These are phyloP conservation scores for Griposia aprilina DNA, from an alignment of 2,888 invertebrate species.

Conservation along the genomic window DNA sequence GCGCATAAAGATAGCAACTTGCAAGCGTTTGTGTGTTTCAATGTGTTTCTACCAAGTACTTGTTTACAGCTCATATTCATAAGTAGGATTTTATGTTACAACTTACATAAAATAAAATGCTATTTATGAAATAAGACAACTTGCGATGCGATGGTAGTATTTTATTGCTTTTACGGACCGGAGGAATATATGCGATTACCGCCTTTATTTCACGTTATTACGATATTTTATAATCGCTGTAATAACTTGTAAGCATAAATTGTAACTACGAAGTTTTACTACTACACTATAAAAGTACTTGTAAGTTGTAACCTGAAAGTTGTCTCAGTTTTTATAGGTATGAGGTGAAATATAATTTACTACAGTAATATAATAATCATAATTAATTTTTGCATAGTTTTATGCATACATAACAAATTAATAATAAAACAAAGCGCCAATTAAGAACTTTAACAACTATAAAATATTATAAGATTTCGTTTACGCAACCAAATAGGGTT, in stretches of 20 bases:
- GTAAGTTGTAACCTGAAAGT: conserved; percentile 10
- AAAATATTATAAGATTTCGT: neutral
- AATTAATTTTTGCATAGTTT: conserved; percentile 3
- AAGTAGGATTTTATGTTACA: conserved; percentile 71
- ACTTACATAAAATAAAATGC: conserved; percentile 71
- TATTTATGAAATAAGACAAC: conserved; percentile 74
- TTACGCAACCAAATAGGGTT: neutral
- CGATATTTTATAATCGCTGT: conserved; percentile 65
- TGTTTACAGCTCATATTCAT: conserved; percentile 64
- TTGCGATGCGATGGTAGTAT: conserved; percentile 72
- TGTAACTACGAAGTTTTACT: conserved; percentile 68
- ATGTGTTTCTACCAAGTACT: conserved; percentile 43
- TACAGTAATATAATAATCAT: neutral
- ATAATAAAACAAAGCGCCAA: conserved; percentile 3
- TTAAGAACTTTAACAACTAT: neutral
- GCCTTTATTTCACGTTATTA: conserved; percentile 48
- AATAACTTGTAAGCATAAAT: conserved; percentile 69
- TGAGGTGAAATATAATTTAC: conserved; percentile 36
- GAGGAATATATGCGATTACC: conserved; percentile 59
- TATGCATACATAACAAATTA: neutral
- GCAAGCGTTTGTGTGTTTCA: conserved; percentile 54
- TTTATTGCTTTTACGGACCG: conserved; percentile 67
- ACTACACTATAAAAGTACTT: conserved; percentile 34
- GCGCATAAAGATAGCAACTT: conserved; percentile 29
- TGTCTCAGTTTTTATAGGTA: conserved; percentile 48